phyloP scores from a whole-genome alignment of 2,797 vertebrate genomes.

The Ciconia nigra region DNA sequence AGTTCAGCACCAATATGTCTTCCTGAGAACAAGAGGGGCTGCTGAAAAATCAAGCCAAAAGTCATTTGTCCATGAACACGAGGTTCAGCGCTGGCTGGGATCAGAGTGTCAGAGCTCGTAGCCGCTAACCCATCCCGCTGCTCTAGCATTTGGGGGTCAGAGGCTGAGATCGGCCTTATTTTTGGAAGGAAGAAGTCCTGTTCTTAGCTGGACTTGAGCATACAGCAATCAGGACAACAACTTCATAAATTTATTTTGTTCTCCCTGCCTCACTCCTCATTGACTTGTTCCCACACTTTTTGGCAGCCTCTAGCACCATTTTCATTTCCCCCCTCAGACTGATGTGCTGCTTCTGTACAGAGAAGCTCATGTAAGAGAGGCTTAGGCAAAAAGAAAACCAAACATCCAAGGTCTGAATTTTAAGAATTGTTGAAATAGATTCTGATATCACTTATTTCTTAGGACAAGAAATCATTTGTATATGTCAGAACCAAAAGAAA shows the following conservation, averaged over 20 bases:
- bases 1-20: background rate
- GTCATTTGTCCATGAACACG: background rate
- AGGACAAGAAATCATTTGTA: background rate
- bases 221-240: background rate
- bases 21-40: background rate
- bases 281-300: background rate
- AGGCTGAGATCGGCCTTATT: background rate
- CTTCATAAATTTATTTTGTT: background rate
- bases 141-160: background rate
- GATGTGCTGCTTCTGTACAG: background rate
- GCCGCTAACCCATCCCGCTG: background rate
- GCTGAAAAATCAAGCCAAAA: background rate
- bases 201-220: background rate
- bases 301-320: background rate
- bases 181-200: background rate
- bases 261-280: background rate
- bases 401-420: background rate
- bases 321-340: background rate
- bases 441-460: background rate
- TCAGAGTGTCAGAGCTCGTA: background rate
- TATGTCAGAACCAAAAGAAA: conserved; percentile 2
- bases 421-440: background rate
- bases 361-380: background rate
- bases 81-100: background rate
- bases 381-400: background rate